These are phyloP conservation scores for Enteromius trimaculatus DNA, from an alignment of 2,797 vertebrate genomes.

Conservation along the genomic window DNA sequence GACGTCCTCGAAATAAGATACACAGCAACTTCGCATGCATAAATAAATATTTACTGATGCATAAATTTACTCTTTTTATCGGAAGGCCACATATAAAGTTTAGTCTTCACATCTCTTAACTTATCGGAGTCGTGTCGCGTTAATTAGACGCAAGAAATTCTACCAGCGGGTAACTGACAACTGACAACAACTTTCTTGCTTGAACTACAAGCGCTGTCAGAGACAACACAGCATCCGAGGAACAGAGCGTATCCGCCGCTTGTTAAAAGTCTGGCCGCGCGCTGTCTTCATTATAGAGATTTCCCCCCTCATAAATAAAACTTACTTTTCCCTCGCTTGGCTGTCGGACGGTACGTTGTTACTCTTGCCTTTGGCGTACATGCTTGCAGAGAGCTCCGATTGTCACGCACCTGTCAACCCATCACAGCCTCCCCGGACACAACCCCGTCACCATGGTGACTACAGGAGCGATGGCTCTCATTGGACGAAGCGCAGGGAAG, in stretches of 20 bases:
- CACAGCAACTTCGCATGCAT: neutral
- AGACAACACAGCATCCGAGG: conserved; percentile 41
- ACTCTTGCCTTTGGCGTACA: conserved; percentile 88
- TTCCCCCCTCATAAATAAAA: conserved; percentile 65
- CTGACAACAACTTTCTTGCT: conserved; percentile 62
- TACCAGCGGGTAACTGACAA: conserved; percentile 49
- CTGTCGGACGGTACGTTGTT: conserved; percentile 85
- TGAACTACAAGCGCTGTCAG: conserved; percentile 45
- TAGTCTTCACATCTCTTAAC: neutral
- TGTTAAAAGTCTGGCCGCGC: conserved; percentile 51
- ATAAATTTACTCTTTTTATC: neutral
- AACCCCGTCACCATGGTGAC: conserved; percentile 86
- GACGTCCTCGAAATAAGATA: neutral
- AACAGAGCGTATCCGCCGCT: conserved; percentile 27
- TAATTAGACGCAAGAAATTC: conserved; percentile 22
- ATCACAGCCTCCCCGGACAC: conserved; percentile 85
- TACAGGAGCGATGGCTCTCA: conserved; percentile 74
- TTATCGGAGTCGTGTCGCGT: neutral
- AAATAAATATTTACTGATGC: neutral
- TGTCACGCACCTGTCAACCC: conserved; percentile 88
- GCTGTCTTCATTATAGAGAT: conserved; percentile 51
- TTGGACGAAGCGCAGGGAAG: conserved; percentile 71
- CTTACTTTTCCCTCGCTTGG: conserved; percentile 85
- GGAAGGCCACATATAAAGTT: conserved; percentile 2
- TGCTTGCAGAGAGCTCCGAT: conserved; percentile 86